phyloP scores from a whole-genome alignment of 2,113 vertebrate genomes.

The Anhinga anhinga region DNA sequence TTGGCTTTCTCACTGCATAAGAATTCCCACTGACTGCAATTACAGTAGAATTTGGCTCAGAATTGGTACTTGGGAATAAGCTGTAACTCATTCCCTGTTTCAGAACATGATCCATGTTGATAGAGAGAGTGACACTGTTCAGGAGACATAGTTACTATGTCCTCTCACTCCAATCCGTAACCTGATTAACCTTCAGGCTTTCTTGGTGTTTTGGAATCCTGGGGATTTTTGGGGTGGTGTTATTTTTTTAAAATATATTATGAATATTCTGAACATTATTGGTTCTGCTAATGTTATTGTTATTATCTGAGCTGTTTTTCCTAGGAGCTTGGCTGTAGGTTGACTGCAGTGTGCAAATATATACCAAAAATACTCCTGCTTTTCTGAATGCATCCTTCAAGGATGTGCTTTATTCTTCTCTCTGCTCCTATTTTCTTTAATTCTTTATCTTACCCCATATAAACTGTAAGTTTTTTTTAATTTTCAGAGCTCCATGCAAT shows the following conservation, averaged over 20 bases:
- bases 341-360: background rate
- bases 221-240: rapidly evolving
- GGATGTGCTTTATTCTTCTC: background rate
- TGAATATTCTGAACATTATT: background rate
- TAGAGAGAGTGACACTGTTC: background rate
- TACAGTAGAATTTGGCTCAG: background rate
- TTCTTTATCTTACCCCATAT: background rate
- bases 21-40: background rate
- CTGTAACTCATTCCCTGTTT: background rate
- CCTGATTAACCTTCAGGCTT: background rate
- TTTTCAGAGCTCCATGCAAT: background rate
- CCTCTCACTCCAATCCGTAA: background rate
- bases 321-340: background rate
- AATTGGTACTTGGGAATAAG: background rate
- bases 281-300: background rate
- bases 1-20: background rate
- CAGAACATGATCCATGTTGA: background rate
- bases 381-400: background rate
- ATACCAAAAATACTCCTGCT: background rate
- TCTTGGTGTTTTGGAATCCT: background rate
- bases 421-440: background rate
- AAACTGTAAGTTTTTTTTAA: background rate
- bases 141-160: background rate
- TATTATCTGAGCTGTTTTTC: background rate
- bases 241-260: background rate